Evolutionary conservation across 64 coral and sea anemone genomes (phyloP).

Genomic region (Stylophora pistillata): DNA sequence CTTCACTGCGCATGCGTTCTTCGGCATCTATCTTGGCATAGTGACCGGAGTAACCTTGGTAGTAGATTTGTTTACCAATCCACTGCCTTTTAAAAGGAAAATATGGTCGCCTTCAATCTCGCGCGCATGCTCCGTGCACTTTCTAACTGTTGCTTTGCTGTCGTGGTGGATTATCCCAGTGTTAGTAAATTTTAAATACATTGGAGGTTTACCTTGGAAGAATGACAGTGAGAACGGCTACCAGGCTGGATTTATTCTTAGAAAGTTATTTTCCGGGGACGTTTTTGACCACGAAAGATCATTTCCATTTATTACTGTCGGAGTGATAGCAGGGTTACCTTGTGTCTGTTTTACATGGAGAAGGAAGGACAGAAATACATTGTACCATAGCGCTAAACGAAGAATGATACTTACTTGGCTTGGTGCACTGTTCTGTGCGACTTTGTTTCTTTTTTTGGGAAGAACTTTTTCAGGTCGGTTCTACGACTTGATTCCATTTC

Average conservation of each 20-base stretch:
- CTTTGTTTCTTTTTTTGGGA: conserved; percentile 63
- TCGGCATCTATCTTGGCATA: conserved; percentile 67
- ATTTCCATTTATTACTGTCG: conserved; percentile 68
- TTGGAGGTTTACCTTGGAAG: conserved; percentile 86
- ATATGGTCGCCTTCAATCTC: background rate
- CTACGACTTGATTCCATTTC: conserved; percentile 83
- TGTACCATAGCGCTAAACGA: background rate
- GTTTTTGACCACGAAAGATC: conserved; percentile 65
- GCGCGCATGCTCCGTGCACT: conserved; percentile 48
- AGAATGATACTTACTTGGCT: conserved; percentile 56
- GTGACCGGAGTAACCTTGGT: conserved; percentile 42
- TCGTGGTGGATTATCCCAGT: conserved; percentile 76
- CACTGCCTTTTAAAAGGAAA: background rate
- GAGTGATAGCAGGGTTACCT: conserved; percentile 35
- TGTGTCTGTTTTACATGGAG: background rate
- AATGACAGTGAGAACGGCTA: conserved; percentile 55
- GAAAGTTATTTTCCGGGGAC: conserved; percentile 66
- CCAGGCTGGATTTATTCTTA: conserved; percentile 38
- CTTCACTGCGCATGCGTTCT: conserved; percentile 64
- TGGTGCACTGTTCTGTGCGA: conserved; percentile 14
- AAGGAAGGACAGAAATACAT: background rate
- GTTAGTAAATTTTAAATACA: conserved; percentile 52
- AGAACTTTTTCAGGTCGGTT: conserved; percentile 57
- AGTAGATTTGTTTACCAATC: conserved; percentile 21
- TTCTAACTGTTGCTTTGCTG: conserved; percentile 19